Evolutionary conservation across 2,113 vertebrate genomes (phyloP), one percentile per base, ranked within the genome.

Genomic region (Anoplopoma fimbria): DNA sequence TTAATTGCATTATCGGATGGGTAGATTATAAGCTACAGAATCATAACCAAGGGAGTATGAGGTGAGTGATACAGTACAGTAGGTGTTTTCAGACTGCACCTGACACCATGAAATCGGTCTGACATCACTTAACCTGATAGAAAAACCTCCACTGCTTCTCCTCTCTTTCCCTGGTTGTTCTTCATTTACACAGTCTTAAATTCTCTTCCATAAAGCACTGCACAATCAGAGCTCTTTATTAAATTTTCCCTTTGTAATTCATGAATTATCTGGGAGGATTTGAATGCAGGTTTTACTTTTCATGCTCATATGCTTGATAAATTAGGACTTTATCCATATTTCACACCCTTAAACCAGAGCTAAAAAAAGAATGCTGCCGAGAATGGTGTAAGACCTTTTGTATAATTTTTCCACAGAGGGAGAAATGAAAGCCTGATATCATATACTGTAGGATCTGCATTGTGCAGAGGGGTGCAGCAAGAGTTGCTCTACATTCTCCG

Each of bases 221-320:
- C 42, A 62, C 77, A 82, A 70, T 80, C 57, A 49, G 67, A 42
- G 31, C 40, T 58, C 68, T 57, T 78, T 57, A 90, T 93, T 77
- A 65, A 79, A 85, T 51, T 84, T 82, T 87, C 81, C 69, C 75
- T 87, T 91, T 91, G 81, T 76, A 69, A 88, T 86, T 84, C 79
- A 70, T 84, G 77, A 86, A 72, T 82, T 68, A 84, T 77, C 74
- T 2, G 51, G 38, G 70, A 55, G 3, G 78, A 68, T 80, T 36
- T 25, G 70, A 83, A 77, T 74, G 69, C 67, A 86, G 78, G 27
- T 83, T 85, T 82, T 69, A 61, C 17, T 69, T 38, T 49, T 68
- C 25, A 40, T 36, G 70, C 75, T 75, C 4, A 21, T 29, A 14
- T n/a, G 25, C 33, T 49, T 65, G 9, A 69, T 76, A 79, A 81